These are phyloP conservation scores for Hippolais icterina DNA, from an alignment of 2,113 vertebrate species.

Conservation along the genomic window DNA sequence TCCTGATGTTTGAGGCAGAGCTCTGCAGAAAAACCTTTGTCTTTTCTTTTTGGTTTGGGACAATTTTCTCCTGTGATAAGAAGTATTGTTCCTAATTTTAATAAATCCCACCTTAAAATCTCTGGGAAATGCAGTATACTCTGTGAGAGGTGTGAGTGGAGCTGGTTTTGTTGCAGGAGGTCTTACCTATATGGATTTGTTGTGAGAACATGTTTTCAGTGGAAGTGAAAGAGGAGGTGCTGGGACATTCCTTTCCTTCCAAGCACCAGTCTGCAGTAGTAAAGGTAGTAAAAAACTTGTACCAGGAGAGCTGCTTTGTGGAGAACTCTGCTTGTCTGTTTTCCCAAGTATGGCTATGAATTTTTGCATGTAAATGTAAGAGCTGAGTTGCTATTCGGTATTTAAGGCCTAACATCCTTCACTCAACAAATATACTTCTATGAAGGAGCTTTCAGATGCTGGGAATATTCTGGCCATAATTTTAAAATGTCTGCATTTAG, in stretches of 20 bases:
- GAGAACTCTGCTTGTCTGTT: conserved; percentile 22
- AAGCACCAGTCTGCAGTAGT: neutral
- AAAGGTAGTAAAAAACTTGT: neutral
- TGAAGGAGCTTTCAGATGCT: neutral
- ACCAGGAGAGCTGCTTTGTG: conserved; percentile 9
- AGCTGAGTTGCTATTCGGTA: neutral
- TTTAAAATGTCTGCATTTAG: neutral
- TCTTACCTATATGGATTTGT: neutral
- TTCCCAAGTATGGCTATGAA: conserved; percentile 18
- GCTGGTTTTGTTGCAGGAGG: neutral
- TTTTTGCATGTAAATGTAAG: neutral
- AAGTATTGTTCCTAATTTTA: neutral
- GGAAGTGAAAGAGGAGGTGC: neutral
- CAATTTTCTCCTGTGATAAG: neutral
- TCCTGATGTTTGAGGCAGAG: neutral
- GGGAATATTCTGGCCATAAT: neutral
- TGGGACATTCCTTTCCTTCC: neutral
- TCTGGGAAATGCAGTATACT: neutral
- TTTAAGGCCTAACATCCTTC: conserved; percentile 5
- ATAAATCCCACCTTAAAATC: neutral
- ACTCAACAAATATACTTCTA: neutral
- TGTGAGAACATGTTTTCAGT: neutral
- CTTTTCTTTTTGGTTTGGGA: neutral
- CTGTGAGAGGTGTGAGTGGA: neutral
- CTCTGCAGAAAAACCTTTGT: conserved; percentile 2